Percentiles rank a stretch among this genome's conserved stretches.
These are phyloP conservation scores for Diorhabda elongata DNA, from an alignment of 1,140 invertebrate species.

Conservation along the genomic window DNA sequence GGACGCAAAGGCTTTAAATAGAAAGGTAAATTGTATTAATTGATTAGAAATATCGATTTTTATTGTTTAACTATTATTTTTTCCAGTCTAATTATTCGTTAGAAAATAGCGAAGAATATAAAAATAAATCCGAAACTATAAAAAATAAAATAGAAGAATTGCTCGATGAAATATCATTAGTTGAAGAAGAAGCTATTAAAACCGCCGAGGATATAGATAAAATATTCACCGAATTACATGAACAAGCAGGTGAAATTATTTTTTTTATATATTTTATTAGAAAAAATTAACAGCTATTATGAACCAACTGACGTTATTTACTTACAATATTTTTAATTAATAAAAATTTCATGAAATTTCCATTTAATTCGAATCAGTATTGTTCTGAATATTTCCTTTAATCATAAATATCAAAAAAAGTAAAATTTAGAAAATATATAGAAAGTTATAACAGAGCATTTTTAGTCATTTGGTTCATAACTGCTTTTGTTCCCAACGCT, in stretches of 20 bases:
- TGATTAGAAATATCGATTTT: not conserved
- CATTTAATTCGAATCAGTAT: too few relatives aligned
- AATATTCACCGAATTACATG: constrained; percentile 62
- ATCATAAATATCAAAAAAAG: too few relatives aligned
- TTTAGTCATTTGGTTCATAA: too few relatives aligned
- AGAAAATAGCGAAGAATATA: constrained; percentile 52
- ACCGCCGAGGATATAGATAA: constrained; percentile 64
- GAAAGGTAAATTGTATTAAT: constrained; percentile 46
- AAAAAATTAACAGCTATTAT: not conserved
- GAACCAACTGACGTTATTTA: too few relatives aligned
- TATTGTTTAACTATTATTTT: not conserved
- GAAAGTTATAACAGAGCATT: too few relatives aligned
- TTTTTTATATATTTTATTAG: too few relatives aligned
- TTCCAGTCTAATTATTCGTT: constrained; percentile 42
- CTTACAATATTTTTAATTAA: too few relatives aligned
- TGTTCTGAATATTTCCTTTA: too few relatives aligned
- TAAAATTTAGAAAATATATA: too few relatives aligned
- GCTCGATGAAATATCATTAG: constrained; percentile 51
- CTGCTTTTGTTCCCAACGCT: not conserved
- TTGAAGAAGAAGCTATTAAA: constrained; percentile 51
- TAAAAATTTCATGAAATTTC: too few relatives aligned
- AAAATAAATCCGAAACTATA: constrained; percentile 52
- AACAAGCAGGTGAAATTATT: constrained; percentile 51
- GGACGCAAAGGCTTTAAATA: constrained; percentile 54
- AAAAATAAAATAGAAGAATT: constrained; percentile 55